phyloP scores from a whole-genome alignment of 2,113 vertebrate genomes.

The Podarcis cretensis region DNA sequence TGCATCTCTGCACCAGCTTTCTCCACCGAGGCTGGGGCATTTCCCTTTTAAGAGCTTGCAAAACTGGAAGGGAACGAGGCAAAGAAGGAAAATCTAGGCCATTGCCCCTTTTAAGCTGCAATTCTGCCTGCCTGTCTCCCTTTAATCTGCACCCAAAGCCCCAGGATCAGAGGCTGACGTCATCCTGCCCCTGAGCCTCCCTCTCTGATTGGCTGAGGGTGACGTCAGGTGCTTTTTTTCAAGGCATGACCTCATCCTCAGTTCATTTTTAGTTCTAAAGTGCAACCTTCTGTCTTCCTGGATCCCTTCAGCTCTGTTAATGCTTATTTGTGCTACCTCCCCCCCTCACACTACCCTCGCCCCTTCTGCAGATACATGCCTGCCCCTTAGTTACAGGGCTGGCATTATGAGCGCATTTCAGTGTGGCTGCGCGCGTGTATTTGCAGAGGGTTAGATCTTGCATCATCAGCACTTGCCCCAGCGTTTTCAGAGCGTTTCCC shows the following conservation, averaged over 20 bases:
- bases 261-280: conserved; percentile 84
- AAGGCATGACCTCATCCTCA: conserved; percentile 90
- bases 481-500: not conserved
- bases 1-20: not conserved
- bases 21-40: not conserved
- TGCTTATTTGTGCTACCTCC: conserved; percentile 45
- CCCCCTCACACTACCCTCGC: conserved; percentile 47
- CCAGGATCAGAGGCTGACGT: conserved; percentile 82
- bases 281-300: conserved; percentile 73
- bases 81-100: conserved; percentile 1
- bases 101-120: conserved; percentile 34
- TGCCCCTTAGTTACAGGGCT: not conserved
- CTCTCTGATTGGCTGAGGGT: conserved; percentile 88
- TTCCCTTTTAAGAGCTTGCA: conserved; percentile 33
- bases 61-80: not conserved
- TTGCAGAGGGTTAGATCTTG: conserved; percentile 20
- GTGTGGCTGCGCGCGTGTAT: not conserved
- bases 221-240: conserved; percentile 85
- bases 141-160: conserved; percentile 54
- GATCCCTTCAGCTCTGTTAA: conserved; percentile 54
- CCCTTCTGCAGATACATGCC: conserved; percentile 41
- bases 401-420: conserved; percentile 9
- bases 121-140: conserved; percentile 28
- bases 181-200: conserved; percentile 77
- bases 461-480: conserved; percentile 13